Base-by-base conservation (phyloP, 2,888 invertebrate species). In the Neelides folsomi region DNA sequence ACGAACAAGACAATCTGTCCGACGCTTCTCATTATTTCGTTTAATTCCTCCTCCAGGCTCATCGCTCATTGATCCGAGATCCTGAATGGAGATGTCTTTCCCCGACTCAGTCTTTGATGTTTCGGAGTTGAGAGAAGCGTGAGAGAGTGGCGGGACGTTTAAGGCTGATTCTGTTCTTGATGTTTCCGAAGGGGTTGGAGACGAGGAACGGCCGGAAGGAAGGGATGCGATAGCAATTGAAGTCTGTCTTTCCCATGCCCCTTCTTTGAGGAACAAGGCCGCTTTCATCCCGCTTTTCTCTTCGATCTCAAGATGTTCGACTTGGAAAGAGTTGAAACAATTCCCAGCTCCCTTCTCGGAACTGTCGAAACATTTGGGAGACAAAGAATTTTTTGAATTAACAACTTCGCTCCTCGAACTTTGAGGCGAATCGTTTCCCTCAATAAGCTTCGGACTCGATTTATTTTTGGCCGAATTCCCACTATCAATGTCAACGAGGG, bases 111-210 rank as follows among this genome's bases (percentile, higher is more conserved):
- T 63, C 45, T 60, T 60, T 20, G 60, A 60, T 8, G 51, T 39
- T 40, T 60, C 63, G 2, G 62, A 63, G 42, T 58, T 60, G 39
- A 59, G 63, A n/a, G 59, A 59, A n/a, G 57, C 55, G 37, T 58
- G 59, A 27, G 61, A 61, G 10, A 60, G 58, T 35, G 63, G 58
- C 35, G 62, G 56, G 1, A 58, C 56, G 40, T 54, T 54, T 2
- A 61, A 47, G 15, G 63, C 60, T 6, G 61, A 62, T 48, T 64
- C 63, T 2, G 63, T 64, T 49, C 60, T 47, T 8, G 59, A 59
- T 1, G 55, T 51, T 47, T 63, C 63, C 6, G 58, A 58, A 3
- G 59, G 59, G 9, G 57, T 51, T 19, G 63, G 63, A 35, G 63
- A 63, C 16, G 53, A 38, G 15, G 58, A 52, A n/a, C 56, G 57